Base-by-base conservation (phyloP, 2,797 vertebrate genomes). In the Phoxinus dragarum region DNA sequence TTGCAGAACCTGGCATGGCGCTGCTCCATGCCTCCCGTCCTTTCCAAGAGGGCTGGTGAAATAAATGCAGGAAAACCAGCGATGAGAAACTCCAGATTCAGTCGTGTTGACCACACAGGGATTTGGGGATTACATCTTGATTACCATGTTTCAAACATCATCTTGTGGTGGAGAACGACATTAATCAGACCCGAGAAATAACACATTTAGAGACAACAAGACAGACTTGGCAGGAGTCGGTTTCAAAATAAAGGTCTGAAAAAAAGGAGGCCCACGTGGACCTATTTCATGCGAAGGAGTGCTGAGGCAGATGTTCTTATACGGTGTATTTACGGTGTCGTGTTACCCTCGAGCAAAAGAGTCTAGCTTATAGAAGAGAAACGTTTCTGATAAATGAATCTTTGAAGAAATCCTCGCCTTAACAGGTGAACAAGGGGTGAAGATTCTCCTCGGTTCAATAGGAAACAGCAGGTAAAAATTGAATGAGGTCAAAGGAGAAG, bases 401-500 rank as follows among this genome's bases (percentile, higher is more conserved):
- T 36, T 52, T n/a, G 12, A 59, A 52, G 44, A 52, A 67, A n/a
- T 69, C 54, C 11, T 12, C 3, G 34, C 42, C 66, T 66, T 31
- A 49, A 16, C 73, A 84, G 78, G 67, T 84, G 68, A 77, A 81
- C 47, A 10, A 40, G 19, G 56, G 56, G 27, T 47, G 14, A 36
- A 73, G 87, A 66, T 17, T 34, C 27, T 1, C 61, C 27, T 31
- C 27, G 2, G 34, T 92, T 95, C 94, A 95, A 95, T 93, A 95
- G 96, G 96, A 96, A 96, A 92, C 89, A 86, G 94, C 91, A 91
- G 93, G 91, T 93, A 93, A 94, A 94, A 16, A 75, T 93, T 89
- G 90, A 93, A 94, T 90, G 89, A 91, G 90, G 90, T 94, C 93
- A 92, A 91, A 61, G 92, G 68, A 64, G 3, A 42, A 74, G 12